Evolutionary conservation across 2,113 vertebrate species (phyloP).

Genomic region (Cygnus atratus): DNA sequence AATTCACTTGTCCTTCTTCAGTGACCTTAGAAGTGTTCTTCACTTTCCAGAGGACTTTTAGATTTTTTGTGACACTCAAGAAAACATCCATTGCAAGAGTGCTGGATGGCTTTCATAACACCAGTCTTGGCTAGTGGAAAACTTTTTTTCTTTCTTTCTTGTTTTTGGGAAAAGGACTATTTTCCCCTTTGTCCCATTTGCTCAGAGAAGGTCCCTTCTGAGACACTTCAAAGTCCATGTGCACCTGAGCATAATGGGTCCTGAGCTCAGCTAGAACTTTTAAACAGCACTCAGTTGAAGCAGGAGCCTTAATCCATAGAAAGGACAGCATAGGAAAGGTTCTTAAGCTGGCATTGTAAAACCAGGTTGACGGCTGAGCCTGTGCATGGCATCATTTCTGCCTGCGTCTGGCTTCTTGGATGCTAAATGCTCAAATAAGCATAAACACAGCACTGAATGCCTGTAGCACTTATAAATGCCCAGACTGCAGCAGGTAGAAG

Average conservation of each 20-base stretch:
- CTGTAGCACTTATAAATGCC: constrained; percentile 20
- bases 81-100: background rate
- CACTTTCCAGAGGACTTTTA: background rate
- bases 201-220: background rate
- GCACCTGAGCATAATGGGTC: background rate
- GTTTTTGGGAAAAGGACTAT: background rate
- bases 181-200: background rate
- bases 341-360: background rate
- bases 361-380: background rate
- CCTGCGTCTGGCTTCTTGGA: background rate
- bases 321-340: background rate
- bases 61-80: background rate
- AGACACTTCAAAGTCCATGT: background rate
- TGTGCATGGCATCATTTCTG: background rate
- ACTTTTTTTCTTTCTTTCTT: background rate
- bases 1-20: background rate
- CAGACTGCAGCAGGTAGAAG: constrained; percentile 26
- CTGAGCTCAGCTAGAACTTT: background rate
- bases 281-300: background rate
- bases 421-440: background rate
- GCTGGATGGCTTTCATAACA: background rate
- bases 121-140: background rate
- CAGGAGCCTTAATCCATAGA: background rate
- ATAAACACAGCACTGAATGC: background rate
- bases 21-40: background rate